phyloP scores from a whole-genome alignment of 2,888 invertebrate genomes.

The Brachycybe producta region DNA sequence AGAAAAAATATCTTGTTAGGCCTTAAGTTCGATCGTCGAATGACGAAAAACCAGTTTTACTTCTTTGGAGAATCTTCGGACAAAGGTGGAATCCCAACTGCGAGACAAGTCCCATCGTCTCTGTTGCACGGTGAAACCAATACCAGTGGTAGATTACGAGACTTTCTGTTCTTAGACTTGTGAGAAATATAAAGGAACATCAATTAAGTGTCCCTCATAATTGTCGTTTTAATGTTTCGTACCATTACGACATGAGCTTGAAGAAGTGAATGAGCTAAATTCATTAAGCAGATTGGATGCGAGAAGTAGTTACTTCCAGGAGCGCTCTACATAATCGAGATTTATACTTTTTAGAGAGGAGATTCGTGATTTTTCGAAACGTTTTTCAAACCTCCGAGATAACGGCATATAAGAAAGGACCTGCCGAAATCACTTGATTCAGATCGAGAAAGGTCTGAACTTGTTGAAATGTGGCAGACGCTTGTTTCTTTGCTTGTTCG shows the following conservation, averaged over 20 bases:
- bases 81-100: slow-evolving; percentile 12
- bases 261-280: slow-evolving; percentile 1
- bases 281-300: slow-evolving; percentile 6
- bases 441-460: slow-evolving; percentile 67
- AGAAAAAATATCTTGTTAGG: background rate
- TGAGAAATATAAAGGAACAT: background rate
- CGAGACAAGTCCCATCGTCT: background rate
- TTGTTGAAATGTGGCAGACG: slow-evolving; percentile 55
- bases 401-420: slow-evolving; percentile 76
- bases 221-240: background rate
- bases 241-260: slow-evolving; percentile 10
- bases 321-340: slow-evolving; percentile 6
- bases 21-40: background rate
- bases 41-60: background rate
- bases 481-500: slow-evolving; percentile 54
- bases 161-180: slow-evolving; percentile 11
- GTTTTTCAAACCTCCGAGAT: slow-evolving; percentile 60
- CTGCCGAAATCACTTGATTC: slow-evolving; percentile 66
- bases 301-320: slow-evolving; percentile 1
- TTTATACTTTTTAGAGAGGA: too few relatives aligned
- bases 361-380: too few relatives aligned
- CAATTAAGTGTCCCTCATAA: background rate
- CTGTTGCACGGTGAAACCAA: background rate
- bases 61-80: slow-evolving; percentile 15
- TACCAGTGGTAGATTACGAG: slow-evolving; percentile 11